Conservation (phyloP, 1,140 invertebrate species). For the Nasonia longicornis region DNA sequence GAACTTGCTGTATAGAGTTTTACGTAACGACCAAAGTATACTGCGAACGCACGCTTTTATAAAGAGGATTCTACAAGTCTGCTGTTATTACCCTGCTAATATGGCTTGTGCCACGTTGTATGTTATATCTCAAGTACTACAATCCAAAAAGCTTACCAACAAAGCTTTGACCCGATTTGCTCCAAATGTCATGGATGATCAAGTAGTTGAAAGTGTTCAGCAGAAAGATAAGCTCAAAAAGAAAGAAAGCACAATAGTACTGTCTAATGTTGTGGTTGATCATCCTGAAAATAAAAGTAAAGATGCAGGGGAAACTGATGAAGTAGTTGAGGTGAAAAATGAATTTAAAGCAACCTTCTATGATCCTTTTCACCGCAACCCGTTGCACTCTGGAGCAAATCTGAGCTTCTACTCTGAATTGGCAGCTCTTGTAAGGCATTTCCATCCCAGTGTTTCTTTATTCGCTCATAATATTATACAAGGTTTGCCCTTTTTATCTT, state of each 20-base stretch:
- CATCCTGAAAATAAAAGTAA: constrained; percentile 46
- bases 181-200: constrained; percentile 44
- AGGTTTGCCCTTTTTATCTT: constrained; percentile 65
- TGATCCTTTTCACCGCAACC: constrained; percentile 84
- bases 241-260: constrained; percentile 61
- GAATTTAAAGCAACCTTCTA: constrained; percentile 68
- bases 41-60: constrained; percentile 85
- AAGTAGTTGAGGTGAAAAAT: constrained; percentile 47
- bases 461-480: constrained; percentile 88
- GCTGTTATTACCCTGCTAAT: constrained; percentile 65
- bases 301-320: constrained; percentile 52
- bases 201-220: background rate
- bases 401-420: constrained; percentile 81
- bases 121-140: constrained; percentile 79
- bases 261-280: constrained; percentile 56
- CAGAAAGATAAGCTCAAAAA: constrained; percentile 31
- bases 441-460: constrained; percentile 90
- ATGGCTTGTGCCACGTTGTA: constrained; percentile 82
- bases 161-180: constrained; percentile 39
- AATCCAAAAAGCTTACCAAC: constrained; percentile 50
- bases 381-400: constrained; percentile 83
- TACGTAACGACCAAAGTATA: constrained; percentile 82
- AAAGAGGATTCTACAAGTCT: constrained; percentile 89
- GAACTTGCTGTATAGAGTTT: constrained; percentile 87
- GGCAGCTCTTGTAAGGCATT: constrained; percentile 78